Conservation (phyloP, 2,113 vertebrate species). For the Bufo gargarizans region DNA sequence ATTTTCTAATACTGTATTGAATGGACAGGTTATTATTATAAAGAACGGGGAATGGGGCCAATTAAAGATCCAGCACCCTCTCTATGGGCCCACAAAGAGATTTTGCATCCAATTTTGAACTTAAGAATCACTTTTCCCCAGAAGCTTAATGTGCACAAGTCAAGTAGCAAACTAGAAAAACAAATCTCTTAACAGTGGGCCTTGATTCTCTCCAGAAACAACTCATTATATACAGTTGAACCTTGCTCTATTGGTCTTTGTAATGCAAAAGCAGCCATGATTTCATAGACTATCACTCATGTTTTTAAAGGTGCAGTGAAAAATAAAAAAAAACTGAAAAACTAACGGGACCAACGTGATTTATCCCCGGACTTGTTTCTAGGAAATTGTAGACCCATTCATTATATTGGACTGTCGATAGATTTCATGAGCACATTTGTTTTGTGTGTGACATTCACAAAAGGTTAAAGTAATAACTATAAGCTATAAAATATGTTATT, state of each 20-base stretch:
- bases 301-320: neutral
- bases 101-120: neutral
- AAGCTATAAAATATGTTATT: constrained; percentile 51
- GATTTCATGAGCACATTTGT: constrained; percentile 25
- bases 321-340: neutral
- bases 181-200: neutral
- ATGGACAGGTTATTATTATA: too few species aligned
- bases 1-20: too few species aligned
- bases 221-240: neutral
- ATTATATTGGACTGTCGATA: constrained; percentile 17
- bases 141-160: neutral
- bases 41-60: too few species aligned
- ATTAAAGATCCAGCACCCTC: too few species aligned
- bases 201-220: neutral
- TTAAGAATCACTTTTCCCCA: neutral
- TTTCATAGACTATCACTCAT: constrained; percentile 32
- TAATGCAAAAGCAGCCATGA: neutral
- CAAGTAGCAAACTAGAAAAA: neutral
- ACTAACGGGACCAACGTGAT: neutral
- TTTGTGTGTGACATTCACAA: constrained; percentile 46
- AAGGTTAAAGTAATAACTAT: constrained; percentile 39
- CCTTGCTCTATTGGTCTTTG: neutral
- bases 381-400: constrained; percentile 40
- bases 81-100: neutral
- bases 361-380: constrained; percentile 32